These are phyloP conservation scores for Battus philenor DNA, from an alignment of 1,140 invertebrate species.

Conservation along the genomic window DNA sequence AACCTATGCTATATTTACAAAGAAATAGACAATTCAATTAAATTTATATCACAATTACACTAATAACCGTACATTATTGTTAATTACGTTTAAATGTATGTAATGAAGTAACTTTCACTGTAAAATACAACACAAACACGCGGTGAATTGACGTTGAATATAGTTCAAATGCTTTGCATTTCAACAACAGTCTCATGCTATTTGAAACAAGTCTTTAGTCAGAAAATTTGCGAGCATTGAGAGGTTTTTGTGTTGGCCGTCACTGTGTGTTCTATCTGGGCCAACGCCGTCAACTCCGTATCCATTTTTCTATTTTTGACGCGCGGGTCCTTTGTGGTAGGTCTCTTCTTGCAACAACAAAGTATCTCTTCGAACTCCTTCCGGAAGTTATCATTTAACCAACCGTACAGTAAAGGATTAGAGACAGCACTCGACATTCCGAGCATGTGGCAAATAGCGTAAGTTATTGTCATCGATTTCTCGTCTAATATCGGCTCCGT, in stretches of 20 bases:
- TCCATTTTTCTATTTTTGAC: constrained; percentile 74
- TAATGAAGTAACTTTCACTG: constrained; percentile 45
- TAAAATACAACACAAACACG: constrained; percentile 24
- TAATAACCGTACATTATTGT: neutral
- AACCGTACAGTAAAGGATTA: constrained; percentile 96
- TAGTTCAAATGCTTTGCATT: constrained; percentile 58
- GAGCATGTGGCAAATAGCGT: constrained; percentile 91
- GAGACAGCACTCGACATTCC: constrained; percentile 88
- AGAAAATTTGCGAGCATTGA: constrained; percentile 74
- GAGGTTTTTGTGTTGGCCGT: constrained; percentile 68
- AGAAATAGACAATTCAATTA: constrained; percentile 18
- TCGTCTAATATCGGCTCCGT: constrained; percentile 74
- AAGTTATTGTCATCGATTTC: constrained; percentile 78
- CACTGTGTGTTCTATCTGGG: constrained; percentile 78
- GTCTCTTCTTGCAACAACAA: constrained; percentile 78
- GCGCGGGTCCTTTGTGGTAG: constrained; percentile 67
- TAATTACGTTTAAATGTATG: constrained; percentile 1
- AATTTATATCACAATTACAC: constrained; percentile 7
- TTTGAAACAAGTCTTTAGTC: constrained; percentile 70
- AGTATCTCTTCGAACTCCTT: constrained; percentile 95
- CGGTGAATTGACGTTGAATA: constrained; percentile 39
- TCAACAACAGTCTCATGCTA: constrained; percentile 60
- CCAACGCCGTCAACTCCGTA: constrained; percentile 77
- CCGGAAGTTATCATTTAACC: constrained; percentile 98
- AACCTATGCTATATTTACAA: constrained; percentile 46